Base-by-base conservation (phyloP, 2,113 vertebrate species). In the Gymnocephalus cernua region DNA sequence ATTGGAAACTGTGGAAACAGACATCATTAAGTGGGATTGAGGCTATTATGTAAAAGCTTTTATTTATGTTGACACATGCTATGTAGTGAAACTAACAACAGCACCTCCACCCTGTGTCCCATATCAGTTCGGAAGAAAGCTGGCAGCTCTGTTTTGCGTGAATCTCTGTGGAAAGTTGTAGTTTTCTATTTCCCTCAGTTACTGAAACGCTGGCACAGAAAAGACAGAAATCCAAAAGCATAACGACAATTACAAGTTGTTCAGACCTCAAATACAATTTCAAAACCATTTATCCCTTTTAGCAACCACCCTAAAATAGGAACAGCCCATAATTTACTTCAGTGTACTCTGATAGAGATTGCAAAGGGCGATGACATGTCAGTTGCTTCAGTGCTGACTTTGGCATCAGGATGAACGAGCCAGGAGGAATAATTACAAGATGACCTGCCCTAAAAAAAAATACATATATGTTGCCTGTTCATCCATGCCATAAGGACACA, bases 271-370 rank as follows among this genome's bases (percentile, higher is more conserved):
- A 73, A 71, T 15, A 72, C 25, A 4, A 57, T 58, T 64, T 64
- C 25, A 64, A 66, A 56, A 48, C 47, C 41, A 21, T 10, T 58
- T 14, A 38, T 77, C 27, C 54, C 56, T 78, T 14, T 54, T 16
- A 16, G 27, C 27, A 66, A 58, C 21, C 41, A 50, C 5, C 32
- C 48, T 47, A 6, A 54, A 71, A 56, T 14, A 56, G 23, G 25
- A 71, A 14, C 41, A 48, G 41, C 3, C 14, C 10, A 32, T 57
- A 14, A 19, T 66, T 57, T 23, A 45, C 38, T 7, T 56, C 5
- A 48, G 25, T 19, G 23, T 7, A 10, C 25, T 47, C 54, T 62
- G 15, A 54, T 35, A 21, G 23, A 45, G 23, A 38, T 38, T 11
- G 6, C 15, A 57, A 38, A 50, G 21, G 11, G 2, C n/a, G 19